Conservation (phyloP, 2,797 vertebrate species). For the Gymnothorax javanicus region DNA sequence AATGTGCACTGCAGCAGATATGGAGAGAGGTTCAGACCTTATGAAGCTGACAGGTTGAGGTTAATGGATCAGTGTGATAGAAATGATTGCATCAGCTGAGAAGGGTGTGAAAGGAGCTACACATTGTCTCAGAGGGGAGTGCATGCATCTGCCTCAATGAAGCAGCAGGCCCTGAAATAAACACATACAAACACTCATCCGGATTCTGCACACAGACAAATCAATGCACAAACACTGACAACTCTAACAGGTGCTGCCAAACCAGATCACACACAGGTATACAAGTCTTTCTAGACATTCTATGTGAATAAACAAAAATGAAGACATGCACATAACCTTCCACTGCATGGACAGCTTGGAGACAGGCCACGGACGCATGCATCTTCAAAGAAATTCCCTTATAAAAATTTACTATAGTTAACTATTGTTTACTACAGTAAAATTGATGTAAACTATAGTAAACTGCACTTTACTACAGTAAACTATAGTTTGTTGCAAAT, state of each 20-base stretch:
- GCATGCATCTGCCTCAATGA: background rate
- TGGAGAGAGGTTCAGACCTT: background rate
- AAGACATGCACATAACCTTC: background rate
- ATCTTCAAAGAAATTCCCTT: no score
- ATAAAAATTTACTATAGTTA: no score
- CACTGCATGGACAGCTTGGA: background rate
- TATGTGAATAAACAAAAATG: background rate
- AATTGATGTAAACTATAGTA: no score
- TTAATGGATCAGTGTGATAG: slow-evolving; percentile 15
- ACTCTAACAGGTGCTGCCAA: background rate
- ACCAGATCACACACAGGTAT: slow-evolving; percentile 3
- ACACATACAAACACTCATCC: background rate
- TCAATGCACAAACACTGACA: background rate
- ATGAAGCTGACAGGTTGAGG: slow-evolving; percentile 12
- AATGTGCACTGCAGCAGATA: background rate
- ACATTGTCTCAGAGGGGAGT: background rate
- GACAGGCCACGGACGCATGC: no score
- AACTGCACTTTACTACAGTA: no score
- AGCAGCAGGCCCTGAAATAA: slow-evolving; percentile 7
- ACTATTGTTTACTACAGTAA: no score
- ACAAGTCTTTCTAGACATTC: slow-evolving; percentile 5
- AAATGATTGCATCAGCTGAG: background rate
- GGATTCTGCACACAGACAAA: slow-evolving; percentile 1
- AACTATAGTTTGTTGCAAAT: no score
- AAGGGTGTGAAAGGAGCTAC: background rate